Percentiles rank a stretch among this genome's conserved stretches.
These are phyloP conservation scores for Sinodicranocentrus sp. DNA, from an alignment of 2,888 invertebrate genomes.

Conservation along the genomic window DNA sequence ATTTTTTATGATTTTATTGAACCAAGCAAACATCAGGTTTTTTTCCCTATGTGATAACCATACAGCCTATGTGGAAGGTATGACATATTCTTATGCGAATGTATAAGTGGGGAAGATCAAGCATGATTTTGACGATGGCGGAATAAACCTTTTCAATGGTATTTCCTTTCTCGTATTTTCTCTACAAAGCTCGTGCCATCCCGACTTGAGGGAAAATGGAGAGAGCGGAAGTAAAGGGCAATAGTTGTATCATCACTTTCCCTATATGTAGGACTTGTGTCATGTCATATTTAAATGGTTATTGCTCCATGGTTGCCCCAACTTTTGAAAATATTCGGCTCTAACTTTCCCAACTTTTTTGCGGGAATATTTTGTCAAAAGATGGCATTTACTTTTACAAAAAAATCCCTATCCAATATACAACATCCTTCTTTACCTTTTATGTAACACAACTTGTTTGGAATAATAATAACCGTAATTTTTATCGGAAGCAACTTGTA, in stretches of 20 bases:
- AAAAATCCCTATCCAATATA: too few species aligned
- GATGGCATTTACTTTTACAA: too few species aligned
- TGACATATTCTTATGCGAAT: too few species aligned
- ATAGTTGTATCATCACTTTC: constrained; percentile 32
- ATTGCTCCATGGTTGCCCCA: constrained; percentile 23
- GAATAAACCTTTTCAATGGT: too few species aligned
- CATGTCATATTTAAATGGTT: constrained; percentile 41
- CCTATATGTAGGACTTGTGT: background rate
- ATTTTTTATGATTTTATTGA: constrained; percentile 53
- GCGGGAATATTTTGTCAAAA: too few species aligned
- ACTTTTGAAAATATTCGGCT: too few species aligned
- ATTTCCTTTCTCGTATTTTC: background rate
- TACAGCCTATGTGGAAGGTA: too few species aligned
- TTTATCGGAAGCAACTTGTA: constrained; percentile 13
- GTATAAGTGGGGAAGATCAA: too few species aligned
- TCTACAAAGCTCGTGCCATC: background rate
- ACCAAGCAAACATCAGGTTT: constrained; percentile 36
- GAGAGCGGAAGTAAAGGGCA: constrained; percentile 5
- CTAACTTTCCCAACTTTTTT: too few species aligned
- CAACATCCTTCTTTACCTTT: too few species aligned
- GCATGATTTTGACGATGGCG: too few species aligned
- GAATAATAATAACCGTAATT: constrained; percentile 33
- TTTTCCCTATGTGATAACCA: background rate
- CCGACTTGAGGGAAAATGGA: too few species aligned
- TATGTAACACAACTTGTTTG: constrained; percentile 28